A percentile compares a stretch with the other conserved stretches of the same genome.
Evolutionary conservation across 2,113 vertebrate genomes (phyloP).

Genomic region (Sula dactylatra): DNA sequence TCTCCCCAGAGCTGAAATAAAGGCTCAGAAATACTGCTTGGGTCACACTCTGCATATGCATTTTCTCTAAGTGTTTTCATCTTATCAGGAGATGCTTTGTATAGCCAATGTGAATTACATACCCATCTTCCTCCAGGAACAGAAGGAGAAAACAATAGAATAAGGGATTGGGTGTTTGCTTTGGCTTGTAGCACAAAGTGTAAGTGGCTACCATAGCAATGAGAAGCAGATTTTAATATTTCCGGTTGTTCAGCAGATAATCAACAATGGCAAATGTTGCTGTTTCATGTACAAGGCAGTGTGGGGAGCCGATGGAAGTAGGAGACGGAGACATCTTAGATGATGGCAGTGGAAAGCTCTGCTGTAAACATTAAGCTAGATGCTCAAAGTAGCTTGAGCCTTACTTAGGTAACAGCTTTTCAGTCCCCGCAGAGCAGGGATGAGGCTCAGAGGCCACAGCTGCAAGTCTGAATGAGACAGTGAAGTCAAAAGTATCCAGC

Average conservation of each 20-base stretch:
- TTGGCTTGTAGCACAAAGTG: not conserved
- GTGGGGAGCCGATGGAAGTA: not conserved
- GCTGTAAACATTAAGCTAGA: not conserved
- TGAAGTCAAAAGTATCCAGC: not conserved
- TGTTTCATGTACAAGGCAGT: not conserved
- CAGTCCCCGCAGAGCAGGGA: not conserved
- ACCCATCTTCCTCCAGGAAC: not conserved
- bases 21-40: not conserved
- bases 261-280: not conserved
- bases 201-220: slow-evolving; percentile 30
- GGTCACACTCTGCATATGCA: not conserved
- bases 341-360: not conserved
- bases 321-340: not conserved
- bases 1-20: not conserved
- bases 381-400: not conserved
- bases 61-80: not conserved
- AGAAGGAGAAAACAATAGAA: not conserved
- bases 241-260: not conserved
- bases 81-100: not conserved
- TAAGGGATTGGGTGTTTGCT: not conserved
- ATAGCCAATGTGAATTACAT: not conserved
- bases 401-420: not conserved
- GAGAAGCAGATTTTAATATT: not conserved
- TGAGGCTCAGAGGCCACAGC: not conserved
- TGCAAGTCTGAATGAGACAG: not conserved